These are phyloP conservation scores for Microplitis deprimator DNA, from an alignment of 2,888 invertebrate species.

Conservation along the genomic window DNA sequence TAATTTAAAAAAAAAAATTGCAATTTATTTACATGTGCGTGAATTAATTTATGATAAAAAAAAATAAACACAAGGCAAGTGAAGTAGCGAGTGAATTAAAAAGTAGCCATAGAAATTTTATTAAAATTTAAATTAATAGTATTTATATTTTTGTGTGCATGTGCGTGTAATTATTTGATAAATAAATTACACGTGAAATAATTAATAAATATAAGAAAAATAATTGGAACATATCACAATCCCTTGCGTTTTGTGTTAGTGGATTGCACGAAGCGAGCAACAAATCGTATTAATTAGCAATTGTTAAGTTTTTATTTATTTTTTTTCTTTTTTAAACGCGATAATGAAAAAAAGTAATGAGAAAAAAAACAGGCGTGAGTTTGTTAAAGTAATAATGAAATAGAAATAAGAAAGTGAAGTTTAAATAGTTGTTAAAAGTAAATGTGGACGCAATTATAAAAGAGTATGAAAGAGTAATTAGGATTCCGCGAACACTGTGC, in stretches of 20 bases:
- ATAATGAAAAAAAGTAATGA: neutral
- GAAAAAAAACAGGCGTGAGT: constrained; percentile 34
- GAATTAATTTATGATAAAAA: constrained; percentile 23
- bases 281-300: constrained; percentile 57
- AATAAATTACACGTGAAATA: constrained; percentile 7
- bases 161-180: constrained; percentile 29
- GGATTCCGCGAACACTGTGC: constrained; percentile 73
- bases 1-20: constrained; percentile 11
- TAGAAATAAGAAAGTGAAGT: constrained; percentile 11
- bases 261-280: constrained; percentile 58
- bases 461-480: constrained; percentile 31
- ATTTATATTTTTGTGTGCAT: constrained; percentile 7
- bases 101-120: neutral
- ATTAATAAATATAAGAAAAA: constrained; percentile 26
- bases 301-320: constrained; percentile 18
- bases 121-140: constrained; percentile 14
- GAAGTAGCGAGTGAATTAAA: constrained; percentile 11
- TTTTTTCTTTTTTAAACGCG: constrained; percentile 32
- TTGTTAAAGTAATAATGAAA: constrained; percentile 16
- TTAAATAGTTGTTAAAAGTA: constrained; percentile 13
- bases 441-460: constrained; percentile 33
- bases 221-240: constrained; percentile 48
- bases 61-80: constrained; percentile 22
- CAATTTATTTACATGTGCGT: constrained; percentile 14
- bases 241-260: constrained; percentile 54